Percentiles rank a stretch among this genome's conserved stretches.
These are phyloP conservation scores for Tetranychus urticae DNA, from an alignment of 1,140 invertebrate genomes.

Conservation along the genomic window DNA sequence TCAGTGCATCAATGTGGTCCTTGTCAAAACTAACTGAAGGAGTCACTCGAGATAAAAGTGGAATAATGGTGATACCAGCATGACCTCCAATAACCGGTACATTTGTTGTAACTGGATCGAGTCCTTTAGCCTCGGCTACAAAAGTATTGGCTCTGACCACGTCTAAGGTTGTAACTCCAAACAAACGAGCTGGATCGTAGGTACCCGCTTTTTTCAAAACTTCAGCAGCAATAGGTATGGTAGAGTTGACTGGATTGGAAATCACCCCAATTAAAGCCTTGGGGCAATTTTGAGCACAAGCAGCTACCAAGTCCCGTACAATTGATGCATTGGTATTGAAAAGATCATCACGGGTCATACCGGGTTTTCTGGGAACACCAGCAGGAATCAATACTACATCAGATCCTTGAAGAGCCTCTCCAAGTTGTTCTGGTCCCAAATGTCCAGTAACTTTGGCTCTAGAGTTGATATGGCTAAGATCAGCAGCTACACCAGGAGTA, in stretches of 20 bases:
- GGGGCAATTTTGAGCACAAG: slow-evolving; percentile 54
- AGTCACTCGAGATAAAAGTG: slow-evolving; percentile 68
- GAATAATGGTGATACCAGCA: slow-evolving; percentile 91
- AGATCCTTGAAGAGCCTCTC: slow-evolving; percentile 30
- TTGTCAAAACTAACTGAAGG: slow-evolving; percentile 45
- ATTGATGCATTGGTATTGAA: slow-evolving; percentile 98
- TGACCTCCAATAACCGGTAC: slow-evolving; percentile 96
- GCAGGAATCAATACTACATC: slow-evolving; percentile 90
- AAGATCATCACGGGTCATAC: slow-evolving; percentile 81
- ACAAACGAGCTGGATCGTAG: slow-evolving; percentile 70
- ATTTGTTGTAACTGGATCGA: slow-evolving; percentile 54
- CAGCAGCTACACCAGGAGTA: slow-evolving; percentile 86
- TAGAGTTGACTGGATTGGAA: slow-evolving; percentile 91
- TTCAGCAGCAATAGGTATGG: slow-evolving; percentile 87
- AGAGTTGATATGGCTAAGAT: slow-evolving; percentile 91
- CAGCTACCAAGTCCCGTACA: slow-evolving; percentile 60
- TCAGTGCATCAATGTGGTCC: slow-evolving; percentile 47
- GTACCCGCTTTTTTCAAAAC: slow-evolving; percentile 68
- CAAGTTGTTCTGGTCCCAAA: slow-evolving; percentile 48
- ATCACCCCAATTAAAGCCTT: slow-evolving; percentile 87
- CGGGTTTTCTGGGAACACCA: slow-evolving; percentile 90
- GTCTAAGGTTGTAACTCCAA: slow-evolving; percentile 91
- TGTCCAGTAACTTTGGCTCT: slow-evolving; percentile 54
- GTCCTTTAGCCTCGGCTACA: slow-evolving; percentile 45
- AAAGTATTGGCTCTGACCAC: slow-evolving; percentile 85